Evolutionary conservation across 2,113 vertebrate genomes (phyloP).

Genomic region (Procapra przewalskii): DNA sequence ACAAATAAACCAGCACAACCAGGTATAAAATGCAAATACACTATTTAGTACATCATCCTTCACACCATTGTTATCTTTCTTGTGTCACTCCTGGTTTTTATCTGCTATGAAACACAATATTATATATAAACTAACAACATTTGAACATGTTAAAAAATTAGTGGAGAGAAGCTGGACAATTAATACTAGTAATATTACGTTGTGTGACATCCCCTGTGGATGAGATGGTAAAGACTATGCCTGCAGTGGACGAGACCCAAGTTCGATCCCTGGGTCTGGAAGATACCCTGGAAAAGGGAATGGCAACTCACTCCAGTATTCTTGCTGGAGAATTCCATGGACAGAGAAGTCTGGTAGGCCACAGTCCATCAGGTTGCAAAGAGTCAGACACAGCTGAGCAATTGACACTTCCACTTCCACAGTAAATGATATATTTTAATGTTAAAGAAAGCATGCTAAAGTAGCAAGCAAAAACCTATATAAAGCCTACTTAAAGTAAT

Average conservation of each 20-base stretch:
- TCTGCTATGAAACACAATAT: background rate
- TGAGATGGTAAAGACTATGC: background rate
- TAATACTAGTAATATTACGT: slow-evolving; percentile 31
- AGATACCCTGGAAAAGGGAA: background rate
- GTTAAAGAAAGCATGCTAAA: slow-evolving; percentile 38
- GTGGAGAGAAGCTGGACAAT: background rate
- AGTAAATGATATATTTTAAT: slow-evolving; percentile 1
- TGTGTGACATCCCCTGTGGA: background rate
- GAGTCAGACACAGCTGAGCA: background rate
- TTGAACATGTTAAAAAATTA: background rate
- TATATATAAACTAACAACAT: background rate
- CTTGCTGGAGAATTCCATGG: background rate
- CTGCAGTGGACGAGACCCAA: background rate
- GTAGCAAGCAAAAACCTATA: background rate
- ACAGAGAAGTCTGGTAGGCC: background rate
- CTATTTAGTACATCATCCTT: background rate
- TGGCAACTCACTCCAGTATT: background rate
- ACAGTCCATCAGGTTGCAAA: background rate
- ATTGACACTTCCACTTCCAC: background rate
- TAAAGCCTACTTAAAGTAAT: slow-evolving; percentile 30
- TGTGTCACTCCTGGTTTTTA: background rate
- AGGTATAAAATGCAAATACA: background rate
- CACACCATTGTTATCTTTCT: background rate
- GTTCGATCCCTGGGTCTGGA: background rate
- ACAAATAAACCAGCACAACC: background rate